phyloP scores from a whole-genome alignment of 2,797 vertebrate species.

The Dermochelys coriacea region DNA sequence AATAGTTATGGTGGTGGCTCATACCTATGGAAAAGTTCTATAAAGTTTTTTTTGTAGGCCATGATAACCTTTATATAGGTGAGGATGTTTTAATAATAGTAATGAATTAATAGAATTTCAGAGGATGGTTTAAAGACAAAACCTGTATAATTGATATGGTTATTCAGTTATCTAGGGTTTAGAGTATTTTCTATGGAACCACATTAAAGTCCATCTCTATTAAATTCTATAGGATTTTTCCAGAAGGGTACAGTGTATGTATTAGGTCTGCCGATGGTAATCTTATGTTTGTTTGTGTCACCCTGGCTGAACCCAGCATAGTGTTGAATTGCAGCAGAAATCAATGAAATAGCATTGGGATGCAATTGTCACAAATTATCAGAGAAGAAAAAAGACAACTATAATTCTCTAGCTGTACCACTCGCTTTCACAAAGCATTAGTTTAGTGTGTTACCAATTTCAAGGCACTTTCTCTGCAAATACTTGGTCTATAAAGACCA shows the following conservation, averaged over 20 bases:
- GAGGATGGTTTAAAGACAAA: not conserved
- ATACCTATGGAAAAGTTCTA: not conserved
- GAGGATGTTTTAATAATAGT: not conserved
- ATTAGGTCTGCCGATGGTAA: conserved; percentile 44
- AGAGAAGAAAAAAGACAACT: conserved; percentile 76
- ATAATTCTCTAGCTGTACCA: conserved; percentile 72
- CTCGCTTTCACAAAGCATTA: conserved; percentile 77
- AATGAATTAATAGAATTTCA: not conserved
- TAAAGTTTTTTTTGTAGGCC: not conserved
- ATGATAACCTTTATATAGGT: not conserved
- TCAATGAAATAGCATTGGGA: conserved; percentile 78
- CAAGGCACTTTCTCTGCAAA: conserved; percentile 54
- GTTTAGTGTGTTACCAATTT: conserved; percentile 75
- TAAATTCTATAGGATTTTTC: conserved; percentile 6
- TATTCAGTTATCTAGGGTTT: not conserved
- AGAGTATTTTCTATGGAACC: not conserved
- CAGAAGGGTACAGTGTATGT: not conserved
- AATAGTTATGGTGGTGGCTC: not conserved
- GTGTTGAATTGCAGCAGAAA: conserved; percentile 77
- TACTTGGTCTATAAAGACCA: conserved; percentile 68
- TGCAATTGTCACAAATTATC: conserved; percentile 80
- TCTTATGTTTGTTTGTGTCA: conserved; percentile 64
- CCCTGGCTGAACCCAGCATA: conserved; percentile 75
- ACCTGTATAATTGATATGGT: not conserved
- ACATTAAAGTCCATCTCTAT: not conserved